Conservation (phyloP, 1,140 invertebrate species). For the Diplogasteroides magnus region DNA sequence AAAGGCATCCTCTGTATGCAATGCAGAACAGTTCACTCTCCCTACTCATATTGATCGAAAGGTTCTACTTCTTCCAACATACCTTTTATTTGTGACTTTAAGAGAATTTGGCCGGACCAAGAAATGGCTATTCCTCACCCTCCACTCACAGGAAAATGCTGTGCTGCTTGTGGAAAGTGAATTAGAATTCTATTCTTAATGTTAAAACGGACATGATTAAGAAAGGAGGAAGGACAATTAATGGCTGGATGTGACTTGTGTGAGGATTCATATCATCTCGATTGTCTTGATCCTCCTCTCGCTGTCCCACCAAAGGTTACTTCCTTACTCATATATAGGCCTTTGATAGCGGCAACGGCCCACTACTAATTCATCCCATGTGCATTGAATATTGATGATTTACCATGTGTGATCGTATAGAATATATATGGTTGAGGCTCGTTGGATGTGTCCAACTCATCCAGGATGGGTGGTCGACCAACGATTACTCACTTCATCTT, state of each 20-base stretch:
- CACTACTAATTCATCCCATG: too few relatives aligned
- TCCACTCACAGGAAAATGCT: constrained; percentile 14
- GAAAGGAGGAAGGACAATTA: constrained; percentile 74
- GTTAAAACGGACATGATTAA: constrained; percentile 45
- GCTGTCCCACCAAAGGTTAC: constrained; percentile 73
- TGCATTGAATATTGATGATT: neutral
- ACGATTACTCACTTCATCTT: constrained; percentile 3
- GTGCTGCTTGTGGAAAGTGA: constrained; percentile 23
- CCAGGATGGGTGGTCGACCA: constrained; percentile 72
- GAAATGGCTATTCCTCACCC: constrained; percentile 20
- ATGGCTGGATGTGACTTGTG: constrained; percentile 89
- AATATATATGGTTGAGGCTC: neutral
- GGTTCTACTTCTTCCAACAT: constrained; percentile 11
- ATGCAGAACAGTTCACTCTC: constrained; percentile 8
- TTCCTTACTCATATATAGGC: neutral
- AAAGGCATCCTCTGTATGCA: neutral
- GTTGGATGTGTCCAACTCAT: constrained; percentile 95
- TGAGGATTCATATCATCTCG: constrained; percentile 78
- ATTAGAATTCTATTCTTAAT: constrained; percentile 27
- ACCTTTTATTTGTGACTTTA: constrained; percentile 11
- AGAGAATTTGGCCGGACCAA: constrained; percentile 3
- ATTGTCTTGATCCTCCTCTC: constrained; percentile 85
- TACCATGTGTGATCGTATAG: neutral
- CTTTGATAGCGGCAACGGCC: too few relatives aligned
- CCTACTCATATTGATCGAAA: constrained; percentile 17